Percentiles rank a stretch among this genome's conserved stretches.
phyloP scores from a whole-genome alignment of 2,113 vertebrate species.

The Etheostoma cragini region DNA sequence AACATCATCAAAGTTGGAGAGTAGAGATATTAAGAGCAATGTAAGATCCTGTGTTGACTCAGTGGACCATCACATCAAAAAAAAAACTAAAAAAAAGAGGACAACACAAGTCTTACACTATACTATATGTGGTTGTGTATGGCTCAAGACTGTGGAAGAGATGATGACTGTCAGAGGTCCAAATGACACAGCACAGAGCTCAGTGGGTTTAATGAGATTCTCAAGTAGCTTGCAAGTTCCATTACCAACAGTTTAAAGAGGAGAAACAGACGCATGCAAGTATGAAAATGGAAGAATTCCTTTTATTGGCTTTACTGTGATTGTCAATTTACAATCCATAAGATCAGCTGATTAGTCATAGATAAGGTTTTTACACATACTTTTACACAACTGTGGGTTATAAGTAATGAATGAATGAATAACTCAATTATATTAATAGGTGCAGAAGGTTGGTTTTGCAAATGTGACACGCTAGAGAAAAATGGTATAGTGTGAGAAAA shows the following conservation, averaged over 20 bases:
- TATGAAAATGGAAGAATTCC: background rate
- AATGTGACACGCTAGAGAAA: background rate
- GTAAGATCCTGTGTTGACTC: slow-evolving; percentile 66
- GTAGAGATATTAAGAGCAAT: slow-evolving; percentile 59
- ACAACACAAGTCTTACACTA: slow-evolving; percentile 73
- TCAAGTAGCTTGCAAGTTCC: slow-evolving; percentile 29
- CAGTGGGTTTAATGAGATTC: slow-evolving; percentile 59
- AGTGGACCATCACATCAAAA: slow-evolving; percentile 73
- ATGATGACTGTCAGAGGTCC: slow-evolving; percentile 68
- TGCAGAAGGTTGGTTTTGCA: background rate
- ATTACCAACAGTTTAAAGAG: slow-evolving; percentile 1
- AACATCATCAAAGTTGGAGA: slow-evolving; percentile 73
- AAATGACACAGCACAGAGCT: slow-evolving; percentile 63
- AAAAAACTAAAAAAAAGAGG: slow-evolving; percentile 36
- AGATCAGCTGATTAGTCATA: background rate
- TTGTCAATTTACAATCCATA: slow-evolving; percentile 5
- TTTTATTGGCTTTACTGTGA: background rate
- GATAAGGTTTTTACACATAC: background rate
- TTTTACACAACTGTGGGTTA: background rate
- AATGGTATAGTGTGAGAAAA: background rate
- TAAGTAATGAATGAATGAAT: background rate
- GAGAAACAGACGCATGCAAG: background rate
- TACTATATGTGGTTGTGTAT: slow-evolving; percentile 51
- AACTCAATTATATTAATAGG: background rate
- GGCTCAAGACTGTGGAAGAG: slow-evolving; percentile 59